Evolutionary conservation across 2,797 vertebrate species (phyloP).

Genomic region (Hippocampus kuda): DNA sequence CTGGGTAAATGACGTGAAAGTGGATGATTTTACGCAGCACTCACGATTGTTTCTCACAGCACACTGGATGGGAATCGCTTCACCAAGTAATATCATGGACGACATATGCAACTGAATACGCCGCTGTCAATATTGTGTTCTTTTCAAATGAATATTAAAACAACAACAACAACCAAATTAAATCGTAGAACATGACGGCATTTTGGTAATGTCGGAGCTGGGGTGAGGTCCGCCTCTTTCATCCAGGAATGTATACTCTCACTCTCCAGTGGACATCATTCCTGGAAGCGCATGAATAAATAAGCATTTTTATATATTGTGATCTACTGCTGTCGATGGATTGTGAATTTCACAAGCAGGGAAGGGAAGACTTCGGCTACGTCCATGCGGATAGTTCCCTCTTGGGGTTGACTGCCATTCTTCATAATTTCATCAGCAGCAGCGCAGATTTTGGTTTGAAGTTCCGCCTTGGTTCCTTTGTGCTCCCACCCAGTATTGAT

Average conservation of each 20-base stretch:
- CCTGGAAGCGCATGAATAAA: conserved; percentile 49
- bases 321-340: conserved; percentile 52
- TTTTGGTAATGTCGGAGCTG: conserved; percentile 43
- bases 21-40: no score
- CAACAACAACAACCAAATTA: conserved; percentile 39
- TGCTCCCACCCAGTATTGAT: conserved; percentile 7
- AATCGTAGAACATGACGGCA: conserved; percentile 44
- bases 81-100: conserved; percentile 18
- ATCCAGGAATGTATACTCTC: conserved; percentile 45
- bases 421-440: conserved; percentile 65
- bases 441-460: conserved; percentile 41
- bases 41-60: no score
- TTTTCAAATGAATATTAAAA: conserved; percentile 14
- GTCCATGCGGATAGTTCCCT: conserved; percentile 48
- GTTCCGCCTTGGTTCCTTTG: not conserved
- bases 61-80: not conserved
- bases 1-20: no score
- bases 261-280: conserved; percentile 33
- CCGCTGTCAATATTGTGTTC: conserved; percentile 31
- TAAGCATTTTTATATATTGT: conserved; percentile 50
- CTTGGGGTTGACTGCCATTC: conserved; percentile 50
- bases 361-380: conserved; percentile 41
- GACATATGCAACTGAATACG: conserved; percentile 27
- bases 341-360: conserved; percentile 40
- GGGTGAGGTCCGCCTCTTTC: conserved; percentile 37